phyloP scores from a whole-genome alignment of 2,888 invertebrate genomes.

The Magallana nippona region DNA sequence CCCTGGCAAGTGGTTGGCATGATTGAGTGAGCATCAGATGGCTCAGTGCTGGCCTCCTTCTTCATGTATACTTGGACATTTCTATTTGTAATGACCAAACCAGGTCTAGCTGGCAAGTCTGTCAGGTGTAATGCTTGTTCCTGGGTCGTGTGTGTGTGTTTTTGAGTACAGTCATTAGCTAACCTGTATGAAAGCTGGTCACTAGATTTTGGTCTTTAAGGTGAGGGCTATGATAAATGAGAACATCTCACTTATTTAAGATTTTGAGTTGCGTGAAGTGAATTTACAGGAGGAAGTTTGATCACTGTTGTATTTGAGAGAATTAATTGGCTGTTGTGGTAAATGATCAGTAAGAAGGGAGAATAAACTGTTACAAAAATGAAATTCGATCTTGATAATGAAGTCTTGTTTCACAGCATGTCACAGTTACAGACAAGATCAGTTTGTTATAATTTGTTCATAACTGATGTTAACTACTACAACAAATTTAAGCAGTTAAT shows the following conservation, averaged over 20 bases:
- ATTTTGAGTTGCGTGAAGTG: too few relatives aligned
- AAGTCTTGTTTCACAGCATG: constrained; percentile 23
- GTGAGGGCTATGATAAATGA: too few relatives aligned
- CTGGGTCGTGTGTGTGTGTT: background rate
- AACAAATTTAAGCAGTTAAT: background rate
- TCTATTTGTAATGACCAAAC: background rate
- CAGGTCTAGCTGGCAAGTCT: background rate
- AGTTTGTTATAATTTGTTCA: background rate
- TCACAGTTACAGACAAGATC: background rate
- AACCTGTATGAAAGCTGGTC: background rate
- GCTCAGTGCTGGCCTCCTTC: background rate
- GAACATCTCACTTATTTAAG: too few relatives aligned
- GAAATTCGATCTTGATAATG: background rate
- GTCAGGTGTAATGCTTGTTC: background rate
- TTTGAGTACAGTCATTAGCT: background rate
- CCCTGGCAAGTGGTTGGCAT: constrained; percentile 23
- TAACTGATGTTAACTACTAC: constrained; percentile 13
- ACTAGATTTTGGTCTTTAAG: too few relatives aligned
- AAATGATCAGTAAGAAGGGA: too few relatives aligned
- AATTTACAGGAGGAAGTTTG: too few relatives aligned
- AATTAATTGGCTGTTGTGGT: too few relatives aligned
- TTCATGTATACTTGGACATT: background rate
- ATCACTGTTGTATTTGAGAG: too few relatives aligned
- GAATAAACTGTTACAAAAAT: background rate
- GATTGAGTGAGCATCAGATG: constrained; percentile 6